phyloP scores from a whole-genome alignment of 2,888 invertebrate species.

The Spisula subtruncata region DNA sequence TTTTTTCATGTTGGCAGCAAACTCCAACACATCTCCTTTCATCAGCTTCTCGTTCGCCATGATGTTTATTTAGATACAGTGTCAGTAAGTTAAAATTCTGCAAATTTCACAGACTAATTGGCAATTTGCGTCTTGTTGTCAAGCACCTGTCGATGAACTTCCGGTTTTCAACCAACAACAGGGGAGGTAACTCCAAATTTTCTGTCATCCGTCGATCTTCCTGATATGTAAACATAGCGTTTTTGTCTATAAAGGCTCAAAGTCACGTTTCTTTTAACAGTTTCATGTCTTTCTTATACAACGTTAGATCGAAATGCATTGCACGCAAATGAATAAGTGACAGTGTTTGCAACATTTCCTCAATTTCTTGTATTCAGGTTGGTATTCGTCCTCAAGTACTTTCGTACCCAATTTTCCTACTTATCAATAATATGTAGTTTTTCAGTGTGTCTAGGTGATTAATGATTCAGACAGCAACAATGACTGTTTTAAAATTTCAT shows the following conservation, averaged over 20 bases:
- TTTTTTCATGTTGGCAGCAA: constrained; percentile 85
- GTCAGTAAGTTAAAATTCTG: neutral
- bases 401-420: neutral
- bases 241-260: neutral
- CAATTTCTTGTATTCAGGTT: neutral
- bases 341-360: neutral
- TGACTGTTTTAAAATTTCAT: no score
- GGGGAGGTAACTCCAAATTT: constrained; percentile 48
- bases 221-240: neutral
- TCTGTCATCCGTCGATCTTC: neutral
- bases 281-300: no score
- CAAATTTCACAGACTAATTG: constrained; percentile 44
- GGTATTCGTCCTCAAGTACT: neutral
- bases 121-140: constrained; percentile 70
- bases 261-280: neutral
- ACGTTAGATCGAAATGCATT: no score
- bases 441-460: no score
- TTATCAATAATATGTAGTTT: no score
- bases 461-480: no score
- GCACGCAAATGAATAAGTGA: no score
- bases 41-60: constrained; percentile 81
- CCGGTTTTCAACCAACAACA: constrained; percentile 32
- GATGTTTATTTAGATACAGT: neutral
- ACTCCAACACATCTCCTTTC: constrained; percentile 82
- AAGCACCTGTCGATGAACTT: constrained; percentile 68